Base-by-base conservation (phyloP, 2,888 invertebrate genomes). In the Cryptophagus acutangulus region DNA sequence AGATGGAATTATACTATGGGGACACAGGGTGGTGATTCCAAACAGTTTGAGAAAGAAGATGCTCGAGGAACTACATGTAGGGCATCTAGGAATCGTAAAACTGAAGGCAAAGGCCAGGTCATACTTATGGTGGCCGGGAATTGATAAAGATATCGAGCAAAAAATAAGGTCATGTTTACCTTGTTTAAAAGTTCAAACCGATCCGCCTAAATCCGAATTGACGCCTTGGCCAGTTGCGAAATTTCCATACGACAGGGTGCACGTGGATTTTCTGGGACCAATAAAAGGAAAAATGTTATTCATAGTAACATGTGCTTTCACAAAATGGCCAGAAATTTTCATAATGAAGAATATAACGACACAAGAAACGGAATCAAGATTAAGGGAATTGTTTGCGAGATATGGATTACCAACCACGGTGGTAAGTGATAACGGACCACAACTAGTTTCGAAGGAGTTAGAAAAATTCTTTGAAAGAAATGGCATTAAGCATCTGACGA, bases 371-470 rank as follows among this genome's bases (percentile, higher is more conserved):
- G 15, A 15, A 4, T 5, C 9, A 5, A 31, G 16, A 15, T 13
- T 54, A 15, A 29, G 40, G 13, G 10, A 13, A 6, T 10, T 28
- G n/a, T 56, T 57, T 54, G 38, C 53, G 18, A 43, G 54, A 17
- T 59, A 54, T 50, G 56, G 59, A 0, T 47, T 61, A 13, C 61
- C 59, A 5, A 45, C 45, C 5, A 26, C 20, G 1, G 13, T 59
- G 4, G 54, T 61, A n/a, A 48, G 55, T 1, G 59, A 58, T 41
- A 58, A 61, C 41, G 58, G 54, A 5, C 43, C 49, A 1, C 40
- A 47, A 9, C 59, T 56, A 41, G 38, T 42, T 4, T 58, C 57
- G 12, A 5, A 31, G 3, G 14, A 5, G 18, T 17, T 34, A 10
- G 8, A 18, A 10, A 3, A 10, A 9, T 40, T 40, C 28, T 17